Base-by-base conservation (phyloP, 2,797 vertebrate genomes). In the Cyprinella venusta region DNA sequence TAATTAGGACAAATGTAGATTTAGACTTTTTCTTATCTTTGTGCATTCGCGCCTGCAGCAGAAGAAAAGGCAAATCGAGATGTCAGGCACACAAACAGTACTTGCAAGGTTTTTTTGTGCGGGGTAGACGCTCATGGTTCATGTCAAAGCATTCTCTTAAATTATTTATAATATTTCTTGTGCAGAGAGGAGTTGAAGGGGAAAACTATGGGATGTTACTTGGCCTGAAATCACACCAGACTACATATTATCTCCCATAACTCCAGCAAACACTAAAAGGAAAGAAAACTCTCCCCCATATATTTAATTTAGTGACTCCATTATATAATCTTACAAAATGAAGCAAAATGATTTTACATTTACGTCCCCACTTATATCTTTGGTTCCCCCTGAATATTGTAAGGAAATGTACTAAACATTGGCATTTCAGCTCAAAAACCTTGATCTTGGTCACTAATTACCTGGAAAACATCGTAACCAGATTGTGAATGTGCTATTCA, bases 81-180 rank as follows among this genome's bases (percentile, higher is more conserved):
- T 69, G 50, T 69, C 67, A 50, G 38, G 30, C 48, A 15, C 64
- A 63, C 50, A 59, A 36, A 61, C 40, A 77, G 75, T 45, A 33
- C 81, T 83, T 45, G 50, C 71, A 30, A 76, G 59, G 21, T 76
- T 30, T 76, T 56, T 36, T 68, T 69, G 72, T 76, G 63, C 21
- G 10, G 70, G 45, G 36, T 36, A 76, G 72, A 69, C 1, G 5
- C 19, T 77, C 36, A 21, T 78, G 72, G 82, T 83, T 67, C 65
- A 83, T 76, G 65, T 61, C 63, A 83, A 83, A 83, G 81, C 38
- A 50, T 70, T 52, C 65, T 63, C 13, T 52, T 83, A 24, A 71
- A 70, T 71, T 71, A 78, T 83, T 63, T 48, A 63, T 18, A 21
- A 50, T 26, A 70, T 70, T 78, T 70, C 67, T 70, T 61, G 36